Conservation (phyloP, 2,888 invertebrate species). For the Drosophila prostipennis region DNA sequence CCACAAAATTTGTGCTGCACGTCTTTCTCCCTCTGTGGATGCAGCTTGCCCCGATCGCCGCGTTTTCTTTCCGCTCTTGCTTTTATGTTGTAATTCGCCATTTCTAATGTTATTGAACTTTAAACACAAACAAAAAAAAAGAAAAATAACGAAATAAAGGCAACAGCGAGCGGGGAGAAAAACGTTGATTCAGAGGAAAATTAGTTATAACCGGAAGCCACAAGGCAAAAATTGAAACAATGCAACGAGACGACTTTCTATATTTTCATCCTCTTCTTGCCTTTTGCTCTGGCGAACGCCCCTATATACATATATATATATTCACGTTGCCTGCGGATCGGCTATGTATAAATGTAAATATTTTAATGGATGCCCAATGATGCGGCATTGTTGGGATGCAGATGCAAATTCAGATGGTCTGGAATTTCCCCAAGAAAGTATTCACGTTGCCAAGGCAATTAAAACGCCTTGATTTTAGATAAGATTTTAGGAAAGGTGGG, state of each 20-base stretch:
- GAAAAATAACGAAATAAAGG: constrained; percentile 2
- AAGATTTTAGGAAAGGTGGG: background rate
- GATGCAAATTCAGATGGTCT: constrained; percentile 33
- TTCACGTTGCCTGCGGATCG: constrained; percentile 3
- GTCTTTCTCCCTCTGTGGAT: constrained; percentile 28
- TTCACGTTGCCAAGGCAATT: constrained; percentile 4
- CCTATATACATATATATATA: constrained; percentile 1
- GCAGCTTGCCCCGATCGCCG: constrained; percentile 54
- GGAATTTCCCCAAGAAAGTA: constrained; percentile 25
- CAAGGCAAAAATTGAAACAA: constrained; percentile 60
- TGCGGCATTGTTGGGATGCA: constrained; percentile 39
- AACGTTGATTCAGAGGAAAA: constrained; percentile 63
- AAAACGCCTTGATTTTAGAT: constrained; percentile 12
- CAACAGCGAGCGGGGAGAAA: constrained; percentile 17
- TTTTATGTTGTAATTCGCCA: constrained; percentile 70
- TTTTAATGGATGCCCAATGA: constrained; percentile 39
- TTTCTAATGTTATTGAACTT: constrained; percentile 82
- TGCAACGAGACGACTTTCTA: constrained; percentile 65
- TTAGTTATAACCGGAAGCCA: constrained; percentile 66
- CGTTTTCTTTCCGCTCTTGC: constrained; percentile 37
- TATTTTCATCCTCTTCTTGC: constrained; percentile 42
- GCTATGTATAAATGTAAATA: constrained; percentile 17
- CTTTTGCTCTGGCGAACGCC: background rate
- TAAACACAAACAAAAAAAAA: constrained; percentile 56
- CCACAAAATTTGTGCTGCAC: constrained; percentile 45